phyloP scores from a whole-genome alignment of 2,797 vertebrate genomes.

The Mus spretus region DNA sequence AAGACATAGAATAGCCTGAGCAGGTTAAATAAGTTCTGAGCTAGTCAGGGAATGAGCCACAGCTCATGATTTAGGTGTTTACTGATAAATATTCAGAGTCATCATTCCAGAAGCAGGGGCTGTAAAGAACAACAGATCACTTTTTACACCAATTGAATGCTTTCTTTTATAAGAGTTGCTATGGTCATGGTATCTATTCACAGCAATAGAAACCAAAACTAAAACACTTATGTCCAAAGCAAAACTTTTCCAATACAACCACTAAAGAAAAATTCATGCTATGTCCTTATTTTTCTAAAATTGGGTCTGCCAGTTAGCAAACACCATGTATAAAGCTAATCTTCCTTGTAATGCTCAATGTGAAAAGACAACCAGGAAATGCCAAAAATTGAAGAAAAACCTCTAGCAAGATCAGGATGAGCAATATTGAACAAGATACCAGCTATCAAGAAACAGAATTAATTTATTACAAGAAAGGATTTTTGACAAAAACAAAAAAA shows the following conservation, averaged over 20 bases:
- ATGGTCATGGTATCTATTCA: neutral
- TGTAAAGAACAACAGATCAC: neutral
- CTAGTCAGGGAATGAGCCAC: neutral
- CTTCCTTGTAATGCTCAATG: neutral
- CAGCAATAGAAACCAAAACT: neutral
- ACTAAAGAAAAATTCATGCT: neutral
- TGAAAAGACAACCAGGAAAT: slow-evolving; percentile 42
- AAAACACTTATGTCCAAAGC: neutral
- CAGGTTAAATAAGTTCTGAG: neutral
- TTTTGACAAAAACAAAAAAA: neutral
- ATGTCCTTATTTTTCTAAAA: slow-evolving; percentile 13
- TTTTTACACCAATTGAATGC: neutral
- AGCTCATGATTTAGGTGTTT: neutral
- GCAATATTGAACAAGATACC: neutral
- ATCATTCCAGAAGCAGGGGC: neutral
- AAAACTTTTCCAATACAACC: slow-evolving; percentile 1
- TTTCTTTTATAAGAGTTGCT: neutral
- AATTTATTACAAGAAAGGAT: neutral
- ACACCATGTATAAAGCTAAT: neutral
- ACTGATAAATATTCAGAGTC: neutral
- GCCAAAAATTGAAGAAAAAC: neutral
- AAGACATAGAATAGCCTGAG: neutral
- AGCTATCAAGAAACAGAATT: neutral
- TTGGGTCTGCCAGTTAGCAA: neutral
- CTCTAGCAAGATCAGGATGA: neutral